A percentile compares a stretch with the other conserved stretches of the same genome.
phyloP scores from a whole-genome alignment of 2,888 invertebrate genomes.

The Odontomyia ornata region DNA sequence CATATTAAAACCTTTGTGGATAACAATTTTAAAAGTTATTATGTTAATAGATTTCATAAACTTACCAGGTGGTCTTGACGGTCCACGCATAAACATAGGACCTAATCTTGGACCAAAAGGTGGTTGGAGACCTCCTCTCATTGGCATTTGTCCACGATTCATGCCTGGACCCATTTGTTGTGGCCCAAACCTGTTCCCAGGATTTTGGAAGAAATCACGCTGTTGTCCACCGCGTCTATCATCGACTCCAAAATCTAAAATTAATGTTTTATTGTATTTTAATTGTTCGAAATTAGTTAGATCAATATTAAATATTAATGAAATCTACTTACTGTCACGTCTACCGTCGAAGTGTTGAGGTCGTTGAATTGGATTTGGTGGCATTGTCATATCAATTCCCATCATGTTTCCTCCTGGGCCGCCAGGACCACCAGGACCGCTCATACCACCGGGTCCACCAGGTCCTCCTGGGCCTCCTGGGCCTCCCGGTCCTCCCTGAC shows the following conservation, averaged over 20 bases:
- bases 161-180: slow-evolving; percentile 43
- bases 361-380: slow-evolving; percentile 11
- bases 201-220: slow-evolving; percentile 59
- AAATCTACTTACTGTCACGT: slow-evolving; percentile 40
- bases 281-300: neutral
- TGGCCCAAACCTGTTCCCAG: slow-evolving; percentile 62
- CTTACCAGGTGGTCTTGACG: slow-evolving; percentile 50
- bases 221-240: slow-evolving; percentile 53
- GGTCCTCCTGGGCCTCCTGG: neutral
- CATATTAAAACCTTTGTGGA: slow-evolving; percentile 49
- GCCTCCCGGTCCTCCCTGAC: slow-evolving; percentile 12
- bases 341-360: slow-evolving; percentile 44
- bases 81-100: slow-evolving; percentile 53
- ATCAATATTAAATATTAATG: too few species aligned
- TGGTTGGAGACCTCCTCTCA: slow-evolving; percentile 50
- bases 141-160: slow-evolving; percentile 46
- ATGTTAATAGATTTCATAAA: neutral
- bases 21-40: neutral
- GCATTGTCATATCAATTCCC: slow-evolving; percentile 40
- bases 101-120: slow-evolving; percentile 52
- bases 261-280: neutral
- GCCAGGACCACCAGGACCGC: slow-evolving; percentile 23
- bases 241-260: slow-evolving; percentile 43
- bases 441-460: slow-evolving; percentile 19
- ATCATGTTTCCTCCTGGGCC: neutral